These are phyloP conservation scores for Sisor rabdophorus DNA, from an alignment of 2,113 vertebrate species.

Conservation along the genomic window DNA sequence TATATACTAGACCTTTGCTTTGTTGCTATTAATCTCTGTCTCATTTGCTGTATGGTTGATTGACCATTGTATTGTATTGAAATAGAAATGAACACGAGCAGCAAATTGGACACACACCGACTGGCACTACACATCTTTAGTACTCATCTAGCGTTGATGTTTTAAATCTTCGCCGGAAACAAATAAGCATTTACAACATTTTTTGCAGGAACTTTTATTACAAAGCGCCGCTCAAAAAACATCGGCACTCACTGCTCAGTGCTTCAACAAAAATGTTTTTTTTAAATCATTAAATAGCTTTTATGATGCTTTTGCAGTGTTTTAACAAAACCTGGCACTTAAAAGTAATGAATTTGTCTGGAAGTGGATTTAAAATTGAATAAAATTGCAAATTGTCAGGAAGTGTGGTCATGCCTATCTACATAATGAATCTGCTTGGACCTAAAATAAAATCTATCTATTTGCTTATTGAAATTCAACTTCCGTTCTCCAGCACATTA, in stretches of 20 bases:
- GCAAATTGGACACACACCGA: conserved; percentile 6
- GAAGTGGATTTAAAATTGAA: not conserved
- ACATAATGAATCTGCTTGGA: not conserved
- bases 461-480: conserved; percentile 20
- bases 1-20: not conserved
- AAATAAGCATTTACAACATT: conserved; percentile 20
- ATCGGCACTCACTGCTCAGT: conserved; percentile 1
- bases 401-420: not conserved
- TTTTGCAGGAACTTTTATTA: conserved; percentile 32
- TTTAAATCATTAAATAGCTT: conserved; percentile 29
- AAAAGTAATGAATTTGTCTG: not conserved
- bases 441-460: conserved; percentile 6
- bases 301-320: not conserved
- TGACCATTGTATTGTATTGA: too few species aligned
- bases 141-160: conserved; percentile 5
- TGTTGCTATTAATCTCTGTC: not conserved
- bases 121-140: not conserved
- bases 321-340: conserved; percentile 3
- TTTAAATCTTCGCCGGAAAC: conserved; percentile 22
- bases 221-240: not conserved
- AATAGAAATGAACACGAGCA: not conserved
- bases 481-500: not conserved
- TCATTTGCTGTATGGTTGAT: not conserved
- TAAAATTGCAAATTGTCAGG: conserved; percentile 4
- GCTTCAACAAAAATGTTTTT: not conserved